Conservation (phyloP, 2,797 vertebrate genomes). For the Rachycentron canadum region DNA sequence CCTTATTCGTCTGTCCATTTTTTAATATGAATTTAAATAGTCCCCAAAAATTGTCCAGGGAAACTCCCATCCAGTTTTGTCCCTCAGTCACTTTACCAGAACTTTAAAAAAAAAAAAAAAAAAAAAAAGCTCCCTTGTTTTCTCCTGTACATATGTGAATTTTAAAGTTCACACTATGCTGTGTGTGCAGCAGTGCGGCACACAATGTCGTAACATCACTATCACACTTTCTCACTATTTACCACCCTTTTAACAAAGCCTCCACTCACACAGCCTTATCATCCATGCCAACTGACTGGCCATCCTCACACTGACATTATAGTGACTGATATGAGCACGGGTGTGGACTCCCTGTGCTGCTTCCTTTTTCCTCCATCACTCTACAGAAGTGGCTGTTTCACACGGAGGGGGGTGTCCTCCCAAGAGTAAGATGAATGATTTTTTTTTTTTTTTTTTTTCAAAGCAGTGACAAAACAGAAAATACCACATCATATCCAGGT, state of each 20-base stretch:
- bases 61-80: constrained; percentile 60
- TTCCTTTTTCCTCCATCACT: constrained; percentile 69
- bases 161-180: constrained; percentile 2
- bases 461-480: constrained; percentile 8
- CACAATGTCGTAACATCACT: constrained; percentile 20
- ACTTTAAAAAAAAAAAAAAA: constrained; percentile 8
- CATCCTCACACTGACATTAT: constrained; percentile 65
- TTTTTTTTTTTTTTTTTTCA: not conserved
- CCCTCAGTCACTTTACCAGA: constrained; percentile 25
- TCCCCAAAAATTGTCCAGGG: constrained; percentile 54
- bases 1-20: constrained; percentile 43
- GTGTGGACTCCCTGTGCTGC: constrained; percentile 55
- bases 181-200: not conserved
- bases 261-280: constrained; percentile 59
- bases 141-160: constrained; percentile 24
- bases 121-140: not conserved
- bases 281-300: constrained; percentile 62
- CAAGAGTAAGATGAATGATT: constrained; percentile 18
- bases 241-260: constrained; percentile 35
- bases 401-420: constrained; percentile 62
- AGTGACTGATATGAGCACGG: constrained; percentile 65
- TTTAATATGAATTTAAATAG: constrained; percentile 73
- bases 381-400: constrained; percentile 62
- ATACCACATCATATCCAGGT: constrained; percentile 1
- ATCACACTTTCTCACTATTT: constrained; percentile 61